These are phyloP conservation scores for Pristiophorus japonicus DNA, from an alignment of 2,113 vertebrate genomes.

Conservation along the genomic window DNA sequence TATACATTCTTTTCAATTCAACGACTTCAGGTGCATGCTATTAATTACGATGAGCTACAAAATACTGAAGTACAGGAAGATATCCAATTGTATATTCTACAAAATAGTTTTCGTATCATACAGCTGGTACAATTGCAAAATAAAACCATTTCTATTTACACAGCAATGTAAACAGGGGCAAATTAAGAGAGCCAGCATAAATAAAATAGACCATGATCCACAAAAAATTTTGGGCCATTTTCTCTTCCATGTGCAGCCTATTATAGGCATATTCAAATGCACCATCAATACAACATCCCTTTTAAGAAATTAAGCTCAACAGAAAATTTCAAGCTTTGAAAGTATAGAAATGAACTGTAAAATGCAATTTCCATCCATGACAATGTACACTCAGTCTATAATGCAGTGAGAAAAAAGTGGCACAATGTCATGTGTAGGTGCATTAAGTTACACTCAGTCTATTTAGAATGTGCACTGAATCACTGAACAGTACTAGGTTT, in stretches of 20 bases:
- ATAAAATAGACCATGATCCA: neutral
- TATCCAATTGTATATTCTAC: neutral
- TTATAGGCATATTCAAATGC: too few species aligned
- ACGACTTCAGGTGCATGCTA: neutral
- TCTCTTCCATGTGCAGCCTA: neutral
- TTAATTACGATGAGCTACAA: neutral
- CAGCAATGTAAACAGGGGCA: neutral
- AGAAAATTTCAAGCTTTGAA: neutral
- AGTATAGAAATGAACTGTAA: neutral
- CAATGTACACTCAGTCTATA: neutral
- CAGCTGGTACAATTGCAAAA: neutral
- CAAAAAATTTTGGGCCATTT: neutral
- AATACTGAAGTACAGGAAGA: neutral
- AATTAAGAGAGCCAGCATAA: neutral
- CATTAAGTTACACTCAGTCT: neutral
- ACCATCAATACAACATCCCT: neutral
- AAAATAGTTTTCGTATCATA: neutral
- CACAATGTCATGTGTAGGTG: neutral
- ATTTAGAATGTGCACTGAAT: neutral
- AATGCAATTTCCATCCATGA: slow-evolving; percentile 3
- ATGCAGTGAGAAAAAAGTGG: neutral
- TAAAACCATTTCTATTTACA: slow-evolving; percentile 27
- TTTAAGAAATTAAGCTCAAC: slow-evolving; percentile 6
- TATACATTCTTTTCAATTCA: neutral
- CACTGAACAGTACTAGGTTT: neutral